Percentiles rank a stretch among this genome's conserved stretches.
These are phyloP conservation scores for Pitta sordida DNA, from an alignment of 2,113 vertebrate genomes.

Conservation along the genomic window DNA sequence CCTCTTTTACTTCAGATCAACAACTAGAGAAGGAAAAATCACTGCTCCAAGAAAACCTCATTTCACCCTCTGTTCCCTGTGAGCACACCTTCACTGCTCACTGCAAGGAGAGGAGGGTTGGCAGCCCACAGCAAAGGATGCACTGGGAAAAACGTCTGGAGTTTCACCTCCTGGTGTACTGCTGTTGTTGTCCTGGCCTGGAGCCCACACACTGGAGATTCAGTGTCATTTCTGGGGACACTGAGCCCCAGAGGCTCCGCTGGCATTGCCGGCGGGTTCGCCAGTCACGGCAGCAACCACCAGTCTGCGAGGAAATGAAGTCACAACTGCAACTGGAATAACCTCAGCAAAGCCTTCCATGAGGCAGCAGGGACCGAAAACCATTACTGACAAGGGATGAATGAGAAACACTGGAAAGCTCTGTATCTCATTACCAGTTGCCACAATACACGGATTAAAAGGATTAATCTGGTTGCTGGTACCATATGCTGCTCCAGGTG, in stretches of 20 bases:
- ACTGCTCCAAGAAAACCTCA: background rate
- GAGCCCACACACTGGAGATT: background rate
- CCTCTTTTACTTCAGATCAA: background rate
- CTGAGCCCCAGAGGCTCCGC: background rate
- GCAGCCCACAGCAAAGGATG: background rate
- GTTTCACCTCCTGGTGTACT: background rate
- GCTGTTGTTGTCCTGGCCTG: background rate
- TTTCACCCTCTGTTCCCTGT: background rate
- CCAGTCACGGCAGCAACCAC: background rate
- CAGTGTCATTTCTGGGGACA: background rate
- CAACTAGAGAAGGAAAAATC: background rate
- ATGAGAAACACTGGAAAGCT: background rate
- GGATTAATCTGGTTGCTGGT: background rate
- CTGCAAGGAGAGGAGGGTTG: background rate
- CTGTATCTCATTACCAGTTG: background rate
- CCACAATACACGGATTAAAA: background rate
- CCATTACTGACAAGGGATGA: background rate
- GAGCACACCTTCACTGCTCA: background rate
- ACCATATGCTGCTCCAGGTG: constrained; percentile 3
- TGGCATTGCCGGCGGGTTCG: background rate
- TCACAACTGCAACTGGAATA: background rate
- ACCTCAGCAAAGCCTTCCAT: background rate
- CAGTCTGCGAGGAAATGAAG: background rate
- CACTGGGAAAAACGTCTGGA: background rate
- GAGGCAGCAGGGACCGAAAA: background rate